Conservation (phyloP, 2,113 vertebrate genomes). For the Stigmatopora argus region DNA sequence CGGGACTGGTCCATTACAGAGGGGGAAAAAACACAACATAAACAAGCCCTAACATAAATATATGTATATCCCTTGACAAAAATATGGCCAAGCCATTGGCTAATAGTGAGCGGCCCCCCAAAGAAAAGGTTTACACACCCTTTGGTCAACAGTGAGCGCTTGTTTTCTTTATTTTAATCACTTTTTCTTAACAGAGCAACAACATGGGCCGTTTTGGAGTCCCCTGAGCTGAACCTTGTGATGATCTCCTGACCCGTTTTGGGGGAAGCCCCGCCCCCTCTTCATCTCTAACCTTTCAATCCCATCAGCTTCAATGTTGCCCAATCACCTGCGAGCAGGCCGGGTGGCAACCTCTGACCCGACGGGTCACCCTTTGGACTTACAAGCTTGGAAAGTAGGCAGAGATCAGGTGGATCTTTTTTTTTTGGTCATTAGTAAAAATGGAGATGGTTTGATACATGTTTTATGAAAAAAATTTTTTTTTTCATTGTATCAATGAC, state of each 20-base stretch:
- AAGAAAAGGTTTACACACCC: too few species aligned
- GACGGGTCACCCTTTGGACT: slow-evolving; percentile 16
- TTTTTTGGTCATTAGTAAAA: neutral
- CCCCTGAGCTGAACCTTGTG: slow-evolving; percentile 53
- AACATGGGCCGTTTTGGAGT: neutral
- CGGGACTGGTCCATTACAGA: too few species aligned
- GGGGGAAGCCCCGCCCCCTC: slow-evolving; percentile 33
- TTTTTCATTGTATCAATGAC: neutral
- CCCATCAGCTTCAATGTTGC: slow-evolving; percentile 61
- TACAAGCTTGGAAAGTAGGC: neutral
- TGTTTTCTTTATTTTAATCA: too few species aligned
- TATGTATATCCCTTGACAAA: too few species aligned
- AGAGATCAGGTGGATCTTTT: neutral
- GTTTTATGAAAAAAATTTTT: too few species aligned
- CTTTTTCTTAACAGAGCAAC: too few species aligned
- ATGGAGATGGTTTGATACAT: neutral
- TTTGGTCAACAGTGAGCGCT: too few species aligned
- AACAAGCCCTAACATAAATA: too few species aligned
- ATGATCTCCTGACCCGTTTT: slow-evolving; percentile 62
- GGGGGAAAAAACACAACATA: too few species aligned
- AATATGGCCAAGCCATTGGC: too few species aligned
- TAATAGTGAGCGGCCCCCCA: too few species aligned
- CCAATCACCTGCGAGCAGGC: slow-evolving; percentile 65
- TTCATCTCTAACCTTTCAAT: slow-evolving; percentile 60
- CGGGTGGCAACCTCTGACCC: slow-evolving; percentile 43